Evolutionary conservation across 1,140 invertebrate species (phyloP), one percentile per base, ranked within the genome.

Genomic region (Drosophila sucinea): DNA sequence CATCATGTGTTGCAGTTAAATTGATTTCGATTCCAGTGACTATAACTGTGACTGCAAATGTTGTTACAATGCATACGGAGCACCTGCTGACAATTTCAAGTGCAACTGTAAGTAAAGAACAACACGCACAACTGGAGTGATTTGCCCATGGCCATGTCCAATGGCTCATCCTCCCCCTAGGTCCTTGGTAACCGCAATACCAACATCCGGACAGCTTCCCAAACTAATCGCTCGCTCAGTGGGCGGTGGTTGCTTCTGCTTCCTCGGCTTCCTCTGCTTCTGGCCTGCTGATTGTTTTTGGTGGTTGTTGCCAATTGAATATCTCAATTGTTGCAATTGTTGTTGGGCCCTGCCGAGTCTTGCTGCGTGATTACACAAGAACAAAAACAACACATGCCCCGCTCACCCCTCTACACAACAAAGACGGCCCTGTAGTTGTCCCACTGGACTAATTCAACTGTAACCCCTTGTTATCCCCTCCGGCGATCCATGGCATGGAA

Each of bases 81-180:
- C 90, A 91, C 90, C 90, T 91, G 90, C 90, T 91, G 90, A 90
- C 90, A 91, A 91, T 91, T 90, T 91, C 87, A 91, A 91, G 90
- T 91, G 90, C 87, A 77, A 63, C 55, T 29, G 66, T 67, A 76
- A 65, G 67, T 57, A 70, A 89, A 75, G 56, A 76, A 85, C 79
- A 81, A 90, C 81, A 85, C 54, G 67, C 67, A 90, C 82, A 86
- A 86, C 84, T 86, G 82, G 79, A 74, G 64, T 68, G 72, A 86
- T 85, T 86, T 65, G 60, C 35, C 57, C 33, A 29, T 51, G 11
- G 29, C 17, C 11, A 25, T 30, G 29, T 40, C 25, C 23, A 17
- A 11, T 4, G 10, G 7, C 17, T 32, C 40, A 58, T 60, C 61
- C 55, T 60, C 54, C 62, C 72, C 41, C 27, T 54, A 51, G 54